A percentile compares a stretch with the other conserved stretches of the same genome.
phyloP scores from a whole-genome alignment of 2,113 vertebrate species.

The Ophthalmolycus amberensis region DNA sequence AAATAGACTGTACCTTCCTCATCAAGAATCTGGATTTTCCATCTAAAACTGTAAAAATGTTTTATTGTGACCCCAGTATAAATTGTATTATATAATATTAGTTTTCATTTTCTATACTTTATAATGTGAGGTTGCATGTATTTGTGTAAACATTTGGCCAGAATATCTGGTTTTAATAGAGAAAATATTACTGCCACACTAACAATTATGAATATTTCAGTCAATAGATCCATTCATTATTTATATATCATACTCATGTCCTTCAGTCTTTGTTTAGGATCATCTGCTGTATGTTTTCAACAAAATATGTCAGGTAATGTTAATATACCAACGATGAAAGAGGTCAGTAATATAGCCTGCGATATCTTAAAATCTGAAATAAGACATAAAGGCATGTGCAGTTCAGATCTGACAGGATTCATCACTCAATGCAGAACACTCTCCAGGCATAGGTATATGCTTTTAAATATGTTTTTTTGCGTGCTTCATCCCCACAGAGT shows the following conservation, averaged over 20 bases:
- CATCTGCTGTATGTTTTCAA: neutral
- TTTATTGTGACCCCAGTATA: neutral
- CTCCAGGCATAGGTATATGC: conserved; percentile 55
- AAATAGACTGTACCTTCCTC: neutral
- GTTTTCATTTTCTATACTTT: conserved; percentile 16
- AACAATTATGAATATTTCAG: neutral
- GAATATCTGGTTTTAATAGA: conserved; percentile 27
- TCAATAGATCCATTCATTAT: neutral
- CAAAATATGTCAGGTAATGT: neutral
- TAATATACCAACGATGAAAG: neutral
- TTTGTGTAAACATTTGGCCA: conserved; percentile 40
- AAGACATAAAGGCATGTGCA: conserved; percentile 36
- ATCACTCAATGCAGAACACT: conserved; percentile 43
- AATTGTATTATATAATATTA: conserved; percentile 1
- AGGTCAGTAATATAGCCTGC: conserved; percentile 7
- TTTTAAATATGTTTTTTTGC: conserved; percentile 16
- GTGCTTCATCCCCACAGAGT: conserved; percentile 62
- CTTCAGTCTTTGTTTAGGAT: neutral
- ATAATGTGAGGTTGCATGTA: conserved; percentile 31
- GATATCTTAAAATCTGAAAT: conserved; percentile 25
- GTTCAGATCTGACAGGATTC: conserved; percentile 40
- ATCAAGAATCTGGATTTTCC: neutral
- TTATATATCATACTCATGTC: neutral
- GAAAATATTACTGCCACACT: conserved; percentile 26
- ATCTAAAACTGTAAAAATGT: conserved; percentile 24